These are phyloP conservation scores for Ahaetulla prasina DNA, from an alignment of 2,113 vertebrate species.

Conservation along the genomic window DNA sequence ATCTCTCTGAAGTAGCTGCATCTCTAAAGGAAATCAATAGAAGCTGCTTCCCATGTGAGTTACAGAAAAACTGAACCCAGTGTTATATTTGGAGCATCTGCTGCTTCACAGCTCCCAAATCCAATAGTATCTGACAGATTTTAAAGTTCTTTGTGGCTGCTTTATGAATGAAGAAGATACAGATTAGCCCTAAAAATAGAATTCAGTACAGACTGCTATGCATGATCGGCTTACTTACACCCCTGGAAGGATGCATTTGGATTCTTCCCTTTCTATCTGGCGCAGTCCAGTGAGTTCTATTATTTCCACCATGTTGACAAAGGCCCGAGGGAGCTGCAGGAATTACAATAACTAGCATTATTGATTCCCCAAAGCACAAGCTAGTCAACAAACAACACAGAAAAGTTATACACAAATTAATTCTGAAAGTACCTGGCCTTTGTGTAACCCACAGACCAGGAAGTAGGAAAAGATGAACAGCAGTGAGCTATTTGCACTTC, in stretches of 20 bases:
- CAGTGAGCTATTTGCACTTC: constrained; percentile 20
- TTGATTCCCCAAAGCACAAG: constrained; percentile 43
- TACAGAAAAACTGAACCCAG: neutral
- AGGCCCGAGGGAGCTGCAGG: constrained; percentile 80
- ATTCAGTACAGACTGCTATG: neutral
- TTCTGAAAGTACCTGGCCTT: neutral
- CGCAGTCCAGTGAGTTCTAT: constrained; percentile 77
- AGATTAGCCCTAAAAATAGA: constrained; percentile 21
- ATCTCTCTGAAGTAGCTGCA: neutral
- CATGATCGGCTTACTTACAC: constrained; percentile 64
- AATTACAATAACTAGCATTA: constrained; percentile 46
- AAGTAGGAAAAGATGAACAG: neutral
- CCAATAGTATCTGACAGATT: constrained; percentile 14
- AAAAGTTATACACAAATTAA: constrained; percentile 29
- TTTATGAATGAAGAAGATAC: constrained; percentile 15
- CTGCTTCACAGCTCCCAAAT: neutral
- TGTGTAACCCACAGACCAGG: neutral
- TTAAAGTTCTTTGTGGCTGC: neutral
- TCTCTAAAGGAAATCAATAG: constrained; percentile 12
- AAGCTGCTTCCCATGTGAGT: neutral
- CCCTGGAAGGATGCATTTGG: constrained; percentile 64
- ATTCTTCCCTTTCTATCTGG: constrained; percentile 66
- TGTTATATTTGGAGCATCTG: constrained; percentile 5
- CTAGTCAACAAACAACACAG: constrained; percentile 34
- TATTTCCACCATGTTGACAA: constrained; percentile 83